Conservation (phyloP, 2,888 invertebrate genomes). For the Copidosoma aretas region DNA sequence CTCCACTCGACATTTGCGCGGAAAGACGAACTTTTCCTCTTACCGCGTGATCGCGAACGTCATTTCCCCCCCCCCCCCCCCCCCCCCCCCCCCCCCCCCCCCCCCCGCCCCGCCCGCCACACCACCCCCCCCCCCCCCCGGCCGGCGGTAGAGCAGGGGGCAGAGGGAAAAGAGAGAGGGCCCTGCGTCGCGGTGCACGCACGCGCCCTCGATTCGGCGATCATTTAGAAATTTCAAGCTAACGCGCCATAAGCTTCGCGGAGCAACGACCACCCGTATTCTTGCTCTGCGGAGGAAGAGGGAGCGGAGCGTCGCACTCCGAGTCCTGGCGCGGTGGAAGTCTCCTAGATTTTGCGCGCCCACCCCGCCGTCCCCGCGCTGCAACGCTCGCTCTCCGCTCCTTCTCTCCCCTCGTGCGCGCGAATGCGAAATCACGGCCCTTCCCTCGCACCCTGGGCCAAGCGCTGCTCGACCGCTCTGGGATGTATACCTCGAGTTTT, state of each 20-base stretch:
- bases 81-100: too few relatives aligned
- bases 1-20: background rate
- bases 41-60: constrained; percentile 17
- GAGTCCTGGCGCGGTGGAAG: constrained; percentile 6
- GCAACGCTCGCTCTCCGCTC: constrained; percentile 24
- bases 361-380: constrained; percentile 12
- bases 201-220: constrained; percentile 11
- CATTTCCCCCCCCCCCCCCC: constrained; percentile 14
- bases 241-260: constrained; percentile 26
- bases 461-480: too few relatives aligned
- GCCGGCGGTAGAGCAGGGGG: too few relatives aligned
- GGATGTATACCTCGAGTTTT: too few relatives aligned
- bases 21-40: constrained; percentile 6
- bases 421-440: too few relatives aligned
- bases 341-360: background rate
- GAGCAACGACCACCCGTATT: background rate
- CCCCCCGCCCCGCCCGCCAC: too few relatives aligned
- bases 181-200: background rate
- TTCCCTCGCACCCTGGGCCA: too few relatives aligned
- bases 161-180: background rate
- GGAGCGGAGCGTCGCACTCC: constrained; percentile 9
- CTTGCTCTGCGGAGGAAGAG: background rate
- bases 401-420: constrained; percentile 11
- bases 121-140: too few relatives aligned
- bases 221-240: constrained; percentile 29